Percentiles rank a stretch among this genome's conserved stretches.
Conservation (phyloP, 2,113 vertebrate species). For the Megaceryle maxima region DNA sequence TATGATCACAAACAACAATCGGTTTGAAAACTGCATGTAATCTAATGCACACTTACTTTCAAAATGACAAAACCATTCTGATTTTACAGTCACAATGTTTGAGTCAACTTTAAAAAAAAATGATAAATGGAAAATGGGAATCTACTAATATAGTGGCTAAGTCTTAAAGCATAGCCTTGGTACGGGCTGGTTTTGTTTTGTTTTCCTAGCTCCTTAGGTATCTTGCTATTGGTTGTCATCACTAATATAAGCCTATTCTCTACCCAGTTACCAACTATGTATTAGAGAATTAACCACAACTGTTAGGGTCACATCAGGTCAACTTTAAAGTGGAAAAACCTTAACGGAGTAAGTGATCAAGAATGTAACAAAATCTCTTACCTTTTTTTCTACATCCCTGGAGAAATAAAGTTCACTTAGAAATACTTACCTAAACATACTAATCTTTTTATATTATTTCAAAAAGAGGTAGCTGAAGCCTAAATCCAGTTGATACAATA, state of each 20-base stretch:
- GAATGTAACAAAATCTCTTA: constrained; percentile 5
- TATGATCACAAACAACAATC: neutral
- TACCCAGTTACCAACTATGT: constrained; percentile 58
- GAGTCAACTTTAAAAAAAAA: neutral
- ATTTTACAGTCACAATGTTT: neutral
- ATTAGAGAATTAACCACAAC: constrained; percentile 62
- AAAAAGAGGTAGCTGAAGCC: neutral
- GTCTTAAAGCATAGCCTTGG: neutral
- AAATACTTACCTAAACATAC: neutral
- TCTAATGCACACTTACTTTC: neutral
- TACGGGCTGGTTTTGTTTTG: neutral
- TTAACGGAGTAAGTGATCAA: constrained; percentile 41
- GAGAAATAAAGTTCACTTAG: constrained; percentile 9
- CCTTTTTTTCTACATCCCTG: constrained; percentile 30
- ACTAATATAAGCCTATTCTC: constrained; percentile 54
- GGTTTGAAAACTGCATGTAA: neutral
- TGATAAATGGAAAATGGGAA: neutral
- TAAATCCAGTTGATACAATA: neutral
- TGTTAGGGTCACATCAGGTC: constrained; percentile 46
- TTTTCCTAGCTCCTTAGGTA: neutral
- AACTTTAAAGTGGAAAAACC: constrained; percentile 58
- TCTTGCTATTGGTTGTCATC: constrained; percentile 2
- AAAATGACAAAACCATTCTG: neutral
- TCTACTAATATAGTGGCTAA: neutral
- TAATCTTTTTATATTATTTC: neutral